Percentiles rank a stretch among this genome's conserved stretches.
These are phyloP conservation scores for Eupithecia inturbata DNA, from an alignment of 2,888 invertebrate species.

Conservation along the genomic window DNA sequence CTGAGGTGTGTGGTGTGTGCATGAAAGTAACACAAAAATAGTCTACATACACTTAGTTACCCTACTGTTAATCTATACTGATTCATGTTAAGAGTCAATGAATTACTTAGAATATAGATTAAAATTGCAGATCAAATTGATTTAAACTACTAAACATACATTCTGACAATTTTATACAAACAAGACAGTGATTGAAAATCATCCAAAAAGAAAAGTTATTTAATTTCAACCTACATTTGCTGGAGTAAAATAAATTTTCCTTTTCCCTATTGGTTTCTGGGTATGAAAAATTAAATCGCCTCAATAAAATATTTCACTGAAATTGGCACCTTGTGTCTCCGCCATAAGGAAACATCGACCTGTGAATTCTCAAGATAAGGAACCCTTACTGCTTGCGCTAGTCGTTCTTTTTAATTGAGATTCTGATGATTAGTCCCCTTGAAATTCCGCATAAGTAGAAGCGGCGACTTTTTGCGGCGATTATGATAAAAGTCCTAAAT, in stretches of 20 bases:
- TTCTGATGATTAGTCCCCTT: slow-evolving; percentile 51
- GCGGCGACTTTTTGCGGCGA: background rate
- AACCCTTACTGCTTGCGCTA: slow-evolving; percentile 50
- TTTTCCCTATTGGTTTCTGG: slow-evolving; percentile 12
- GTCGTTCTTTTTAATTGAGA: slow-evolving; percentile 66
- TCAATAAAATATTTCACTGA: slow-evolving; percentile 11
- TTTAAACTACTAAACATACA: background rate
- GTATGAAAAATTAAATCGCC: slow-evolving; percentile 16
- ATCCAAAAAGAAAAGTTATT: slow-evolving; percentile 11
- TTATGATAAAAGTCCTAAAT: too few relatives aligned
- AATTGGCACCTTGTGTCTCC: slow-evolving; percentile 21
- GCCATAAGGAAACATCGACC: slow-evolving; percentile 63
- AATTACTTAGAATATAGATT: background rate
- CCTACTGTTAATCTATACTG: too few relatives aligned
- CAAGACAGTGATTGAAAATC: slow-evolving; percentile 12
- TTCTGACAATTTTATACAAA: background rate
- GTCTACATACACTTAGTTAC: too few relatives aligned
- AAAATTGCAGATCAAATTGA: background rate
- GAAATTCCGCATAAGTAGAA: background rate
- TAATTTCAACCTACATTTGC: slow-evolving; percentile 9
- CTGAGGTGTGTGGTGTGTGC: too few relatives aligned
- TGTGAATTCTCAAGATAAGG: slow-evolving; percentile 64
- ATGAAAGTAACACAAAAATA: too few relatives aligned
- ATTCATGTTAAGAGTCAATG: too few relatives aligned
- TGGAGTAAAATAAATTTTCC: slow-evolving; percentile 2